Evolutionary conservation across 2,797 vertebrate genomes (phyloP).

Genomic region (Leuciscus waleckii): DNA sequence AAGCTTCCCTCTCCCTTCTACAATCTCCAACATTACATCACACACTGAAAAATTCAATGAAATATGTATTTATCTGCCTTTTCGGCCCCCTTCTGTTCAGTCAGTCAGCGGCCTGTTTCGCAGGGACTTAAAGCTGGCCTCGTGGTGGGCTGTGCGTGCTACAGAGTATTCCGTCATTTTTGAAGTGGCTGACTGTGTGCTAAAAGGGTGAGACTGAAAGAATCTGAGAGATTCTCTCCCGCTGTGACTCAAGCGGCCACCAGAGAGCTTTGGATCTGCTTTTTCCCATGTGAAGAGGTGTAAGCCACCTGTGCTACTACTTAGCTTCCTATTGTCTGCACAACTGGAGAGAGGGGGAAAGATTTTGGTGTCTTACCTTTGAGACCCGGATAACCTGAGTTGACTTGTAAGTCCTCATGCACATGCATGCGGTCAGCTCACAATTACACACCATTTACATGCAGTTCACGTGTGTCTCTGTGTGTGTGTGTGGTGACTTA

Average conservation of each 20-base stretch:
- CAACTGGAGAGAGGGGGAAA: not conserved
- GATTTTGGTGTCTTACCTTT: not conserved
- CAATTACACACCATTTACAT: constrained; percentile 10
- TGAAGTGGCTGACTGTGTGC: constrained; percentile 43
- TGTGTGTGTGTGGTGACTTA: not conserved
- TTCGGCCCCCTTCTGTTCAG: not conserved
- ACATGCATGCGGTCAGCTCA: not conserved
- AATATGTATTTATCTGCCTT: constrained; percentile 37
- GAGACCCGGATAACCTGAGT: not conserved
- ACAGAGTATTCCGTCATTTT: constrained; percentile 29
- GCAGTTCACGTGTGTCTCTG: not conserved
- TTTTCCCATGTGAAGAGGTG: constrained; percentile 13
- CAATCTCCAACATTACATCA: not conserved
- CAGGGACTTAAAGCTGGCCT: constrained; percentile 12
- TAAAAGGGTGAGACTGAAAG: constrained; percentile 46
- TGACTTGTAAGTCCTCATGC: constrained; percentile 3
- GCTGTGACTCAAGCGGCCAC: constrained; percentile 48
- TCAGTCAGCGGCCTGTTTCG: constrained; percentile 6
- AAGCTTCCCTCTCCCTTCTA: not conserved
- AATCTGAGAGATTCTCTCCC: constrained; percentile 35
- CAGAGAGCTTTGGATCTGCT: constrained; percentile 38
- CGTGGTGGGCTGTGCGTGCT: constrained; percentile 8
- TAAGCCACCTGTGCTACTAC: constrained; percentile 24
- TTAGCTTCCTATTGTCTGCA: constrained; percentile 24
- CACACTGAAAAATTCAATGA: constrained; percentile 28